Evolutionary conservation across 1,140 invertebrate species (phyloP), one percentile per base, ranked within the genome.

Genomic region (Panagrolaimus sp.): DNA sequence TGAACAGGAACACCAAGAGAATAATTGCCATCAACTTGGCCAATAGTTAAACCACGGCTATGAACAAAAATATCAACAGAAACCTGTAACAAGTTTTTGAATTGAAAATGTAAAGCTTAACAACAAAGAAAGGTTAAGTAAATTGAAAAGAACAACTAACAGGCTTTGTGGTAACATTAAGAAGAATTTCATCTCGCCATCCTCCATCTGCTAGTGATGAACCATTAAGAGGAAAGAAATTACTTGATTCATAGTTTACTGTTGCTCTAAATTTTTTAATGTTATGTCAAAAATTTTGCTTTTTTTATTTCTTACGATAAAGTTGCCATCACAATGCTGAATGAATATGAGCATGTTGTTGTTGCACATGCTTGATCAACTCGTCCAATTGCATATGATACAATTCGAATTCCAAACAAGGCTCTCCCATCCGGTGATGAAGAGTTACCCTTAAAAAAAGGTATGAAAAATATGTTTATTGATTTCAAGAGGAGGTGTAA

Each of bases 21-120:
- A 27, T 25, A 25, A 11, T 20, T 57, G 4, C 51, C 51, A 13
- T 57, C 27, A 9, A 27, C 20, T 27, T 57, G 20, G n/a, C 51
- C 51, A 57, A 57, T 25, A 11, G 27, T 57, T 8, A 57, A 57
- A 1, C 51, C 51, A 16, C 20, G 51, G 20, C 51, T 57, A 8
- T 57, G 51, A 20, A 57, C 51, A 57, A 57, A 57, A 16, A 57
- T 57, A 57, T 57, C 51, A 57, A 57, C 51, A 20, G 51, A 25
- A 5, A 57, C 27, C 51, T 57, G 27, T 4, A 53, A n/a, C 9
- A n/a, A 13, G n/a, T n/a, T 57, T 13, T 20, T n/a, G 14, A n/a
- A 57, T 25, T 57, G 1, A n/a, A 57, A 57, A 20, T n/a, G 20
- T 20, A 16, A 57, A 38, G 2, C 31, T 38, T 38, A 38, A 38